Evolutionary conservation across 2,888 invertebrate species (phyloP), one percentile per base, ranked within the genome.

Genomic region (Sphaerophoria taeniata): DNA sequence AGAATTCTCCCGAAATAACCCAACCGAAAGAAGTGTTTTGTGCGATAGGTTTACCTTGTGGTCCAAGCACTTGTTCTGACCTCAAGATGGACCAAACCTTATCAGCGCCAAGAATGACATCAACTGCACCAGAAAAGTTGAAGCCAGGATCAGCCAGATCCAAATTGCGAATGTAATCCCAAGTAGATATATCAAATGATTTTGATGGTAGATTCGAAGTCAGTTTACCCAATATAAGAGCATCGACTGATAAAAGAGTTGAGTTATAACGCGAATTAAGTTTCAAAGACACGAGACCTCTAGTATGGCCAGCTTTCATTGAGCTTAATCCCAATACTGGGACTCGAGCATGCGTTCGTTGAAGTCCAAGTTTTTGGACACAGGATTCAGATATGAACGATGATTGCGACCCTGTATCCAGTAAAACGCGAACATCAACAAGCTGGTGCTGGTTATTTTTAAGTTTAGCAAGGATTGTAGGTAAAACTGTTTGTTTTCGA

Each of bases 141-240:
- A 81, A 84, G 31, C 55, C 51, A 45, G 83, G 86, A 78, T 87
- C 81, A 45, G 81, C 87, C 31, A 87, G 49, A 43, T 73, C 43
- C n/a, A n/a, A n/a, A n/a, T n/a, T n/a, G n/a, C n/a, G n/a, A n/a
- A n/a, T n/a, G n/a, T n/a, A n/a, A n/a, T n/a, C n/a, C n/a, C n/a
- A n/a, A n/a, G n/a, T n/a, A n/a, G n/a, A n/a, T n/a, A n/a, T n/a
- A n/a, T n/a, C n/a, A n/a, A n/a, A n/a, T n/a, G n/a, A n/a, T n/a
- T n/a, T n/a, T n/a, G n/a, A n/a, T n/a, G n/a, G n/a, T n/a, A n/a
- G n/a, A n/a, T n/a, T n/a, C n/a, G n/a, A n/a, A n/a, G n/a, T n/a
- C n/a, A n/a, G n/a, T n/a, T n/a, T n/a, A n/a, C n/a, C n/a, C n/a
- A n/a, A n/a, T n/a, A n/a, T n/a, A n/a, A n/a, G n/a, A n/a, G n/a